Percentiles rank a stretch among this genome's conserved stretches.
Conservation (phyloP, 2,797 vertebrate species). For the Dendrocincla fuliginosa region DNA sequence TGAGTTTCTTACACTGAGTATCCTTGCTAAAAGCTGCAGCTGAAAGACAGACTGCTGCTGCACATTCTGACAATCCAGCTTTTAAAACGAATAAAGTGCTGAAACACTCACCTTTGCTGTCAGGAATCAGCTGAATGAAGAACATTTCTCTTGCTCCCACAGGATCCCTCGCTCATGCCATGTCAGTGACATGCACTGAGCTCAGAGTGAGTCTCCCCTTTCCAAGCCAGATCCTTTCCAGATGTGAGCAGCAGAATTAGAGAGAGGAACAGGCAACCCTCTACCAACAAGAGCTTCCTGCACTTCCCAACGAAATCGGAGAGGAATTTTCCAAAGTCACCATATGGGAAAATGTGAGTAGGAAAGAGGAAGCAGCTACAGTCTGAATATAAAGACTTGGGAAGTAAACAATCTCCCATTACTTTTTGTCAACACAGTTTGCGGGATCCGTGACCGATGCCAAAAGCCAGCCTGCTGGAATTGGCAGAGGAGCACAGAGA, state of each 20-base stretch:
- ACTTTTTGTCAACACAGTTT: slow-evolving; percentile 49
- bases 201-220: slow-evolving; percentile 60
- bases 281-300: slow-evolving; percentile 72
- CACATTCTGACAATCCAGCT: background rate
- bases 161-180: slow-evolving; percentile 79
- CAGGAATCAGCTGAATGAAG: slow-evolving; percentile 59
- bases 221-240: slow-evolving; percentile 84
- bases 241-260: slow-evolving; percentile 79
- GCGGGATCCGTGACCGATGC: background rate
- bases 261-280: slow-evolving; percentile 61
- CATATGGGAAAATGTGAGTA: slow-evolving; percentile 72
- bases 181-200: slow-evolving; percentile 63
- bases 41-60: slow-evolving; percentile 13
- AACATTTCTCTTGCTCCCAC: slow-evolving; percentile 53
- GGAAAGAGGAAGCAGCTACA: slow-evolving; percentile 53
- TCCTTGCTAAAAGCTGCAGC: background rate
- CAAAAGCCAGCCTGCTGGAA: slow-evolving; percentile 40
- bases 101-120: slow-evolving; percentile 72
- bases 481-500: slow-evolving; percentile 2
- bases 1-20: background rate
- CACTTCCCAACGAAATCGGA: slow-evolving; percentile 73
- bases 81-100: background rate
- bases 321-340: slow-evolving; percentile 75
- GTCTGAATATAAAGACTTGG: slow-evolving; percentile 32
- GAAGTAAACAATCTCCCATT: slow-evolving; percentile 33